These are phyloP conservation scores for Palloptera scutellata DNA, from an alignment of 2,888 invertebrate genomes.

Conservation along the genomic window DNA sequence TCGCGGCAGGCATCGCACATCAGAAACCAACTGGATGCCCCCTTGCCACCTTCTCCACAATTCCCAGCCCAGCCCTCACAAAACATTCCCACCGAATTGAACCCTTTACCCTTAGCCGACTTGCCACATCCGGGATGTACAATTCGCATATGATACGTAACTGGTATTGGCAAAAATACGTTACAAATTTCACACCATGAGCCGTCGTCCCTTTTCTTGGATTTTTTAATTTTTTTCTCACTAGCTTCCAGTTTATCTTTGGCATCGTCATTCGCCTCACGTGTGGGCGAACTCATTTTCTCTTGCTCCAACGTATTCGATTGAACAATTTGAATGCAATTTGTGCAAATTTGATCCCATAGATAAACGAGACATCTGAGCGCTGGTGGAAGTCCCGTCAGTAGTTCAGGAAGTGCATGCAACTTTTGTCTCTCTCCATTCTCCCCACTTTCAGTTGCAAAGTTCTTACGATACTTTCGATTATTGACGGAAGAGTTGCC, in stretches of 20 bases:
- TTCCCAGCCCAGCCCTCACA: slow-evolving; percentile 89
- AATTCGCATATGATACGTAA: slow-evolving; percentile 91
- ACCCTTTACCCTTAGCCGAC: slow-evolving; percentile 86
- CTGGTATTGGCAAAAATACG: slow-evolving; percentile 75
- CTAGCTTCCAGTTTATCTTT: slow-evolving; percentile 44
- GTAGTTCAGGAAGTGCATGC: slow-evolving; percentile 65
- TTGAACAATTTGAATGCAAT: slow-evolving; percentile 71
- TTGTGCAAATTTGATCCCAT: slow-evolving; percentile 85
- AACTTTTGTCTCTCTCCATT: slow-evolving; percentile 53
- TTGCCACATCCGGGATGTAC: slow-evolving; percentile 91
- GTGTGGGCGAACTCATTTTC: slow-evolving; percentile 47
- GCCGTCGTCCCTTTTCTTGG: slow-evolving; percentile 63
- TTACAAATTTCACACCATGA: slow-evolving; percentile 87
- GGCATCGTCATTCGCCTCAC: slow-evolving; percentile 43
- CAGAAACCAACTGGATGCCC: slow-evolving; percentile 86
- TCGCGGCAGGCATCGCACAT: slow-evolving; percentile 92
- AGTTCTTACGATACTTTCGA: slow-evolving; percentile 68
- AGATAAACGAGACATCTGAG: slow-evolving; percentile 85
- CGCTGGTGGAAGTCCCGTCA: slow-evolving; percentile 85
- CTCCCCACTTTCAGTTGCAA: slow-evolving; percentile 41
- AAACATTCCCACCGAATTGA: slow-evolving; percentile 89
- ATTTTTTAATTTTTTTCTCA: slow-evolving; percentile 58
- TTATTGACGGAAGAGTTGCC: slow-evolving; percentile 82
- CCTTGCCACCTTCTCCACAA: slow-evolving; percentile 86
- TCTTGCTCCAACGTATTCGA: slow-evolving; percentile 58